phyloP scores from a whole-genome alignment of 92 coral and sea anemone species.

The Anthopleura xanthogrammica region DNA sequence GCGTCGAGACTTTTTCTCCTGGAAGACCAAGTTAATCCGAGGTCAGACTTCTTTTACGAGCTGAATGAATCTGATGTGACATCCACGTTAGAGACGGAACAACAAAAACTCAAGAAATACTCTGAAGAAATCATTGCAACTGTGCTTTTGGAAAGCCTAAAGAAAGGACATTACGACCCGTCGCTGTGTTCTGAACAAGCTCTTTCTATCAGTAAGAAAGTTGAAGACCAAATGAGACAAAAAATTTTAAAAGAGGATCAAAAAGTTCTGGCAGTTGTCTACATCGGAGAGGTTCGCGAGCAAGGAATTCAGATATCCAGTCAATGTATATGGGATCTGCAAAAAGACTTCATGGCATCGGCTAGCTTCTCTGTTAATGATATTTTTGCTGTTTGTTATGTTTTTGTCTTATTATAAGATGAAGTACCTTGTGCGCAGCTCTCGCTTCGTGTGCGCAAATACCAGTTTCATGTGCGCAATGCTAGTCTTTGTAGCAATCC shows the following conservation, averaged over 20 bases:
- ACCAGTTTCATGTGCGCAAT: neutral
- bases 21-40: constrained; percentile 35
- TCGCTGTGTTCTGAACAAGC: constrained; percentile 23
- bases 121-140: constrained; percentile 39
- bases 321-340: constrained; percentile 40
- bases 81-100: constrained; percentile 6
- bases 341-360: constrained; percentile 34
- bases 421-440: neutral
- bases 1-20: constrained; percentile 26
- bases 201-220: constrained; percentile 17
- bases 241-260: constrained; percentile 31
- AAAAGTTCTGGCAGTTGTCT: constrained; percentile 32
- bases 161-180: constrained; percentile 2
- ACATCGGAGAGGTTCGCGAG: constrained; percentile 31
- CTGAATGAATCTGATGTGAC: constrained; percentile 10
- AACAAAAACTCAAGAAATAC: constrained; percentile 20
- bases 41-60: constrained; percentile 18
- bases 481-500: too few species aligned
- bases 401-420: constrained; percentile 17
- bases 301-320: constrained; percentile 45
- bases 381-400: constrained; percentile 44
- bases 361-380: constrained; percentile 39
- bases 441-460: neutral
- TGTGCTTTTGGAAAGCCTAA: constrained; percentile 25
- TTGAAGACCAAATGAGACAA: constrained; percentile 29